Evolutionary conservation across 2,888 invertebrate genomes (phyloP).

Genomic region (Gnatocerus cornutus): DNA sequence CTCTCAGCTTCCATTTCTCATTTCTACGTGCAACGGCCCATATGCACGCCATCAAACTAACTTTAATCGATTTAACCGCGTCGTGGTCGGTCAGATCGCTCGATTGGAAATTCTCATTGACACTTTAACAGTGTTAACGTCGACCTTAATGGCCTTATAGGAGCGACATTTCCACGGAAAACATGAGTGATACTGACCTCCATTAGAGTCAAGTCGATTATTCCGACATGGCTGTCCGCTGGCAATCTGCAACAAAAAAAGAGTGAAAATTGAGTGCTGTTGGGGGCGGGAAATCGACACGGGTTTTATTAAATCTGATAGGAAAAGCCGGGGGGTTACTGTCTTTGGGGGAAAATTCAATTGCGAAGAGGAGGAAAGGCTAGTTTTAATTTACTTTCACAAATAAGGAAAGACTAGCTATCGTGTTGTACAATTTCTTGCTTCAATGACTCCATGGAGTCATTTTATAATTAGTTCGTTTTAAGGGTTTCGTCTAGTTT

Average conservation of each 20-base stretch:
- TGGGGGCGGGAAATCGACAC: slow-evolving; percentile 1
- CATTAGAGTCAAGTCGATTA: slow-evolving; percentile 27
- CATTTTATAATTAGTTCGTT: no score
- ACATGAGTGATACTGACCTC: slow-evolving; percentile 31
- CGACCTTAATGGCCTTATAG: slow-evolving; percentile 32
- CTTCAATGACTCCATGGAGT: no score
- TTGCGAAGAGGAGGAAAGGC: no score
- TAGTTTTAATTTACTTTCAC: no score
- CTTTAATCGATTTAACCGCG: slow-evolving; percentile 30
- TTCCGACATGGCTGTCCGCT: slow-evolving; percentile 6
- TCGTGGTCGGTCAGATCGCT: slow-evolving; percentile 10
- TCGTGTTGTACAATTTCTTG: no score
- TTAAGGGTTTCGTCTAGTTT: no score
- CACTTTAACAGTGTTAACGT: slow-evolving; percentile 38
- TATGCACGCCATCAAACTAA: slow-evolving; percentile 19
- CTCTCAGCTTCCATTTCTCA: neutral
- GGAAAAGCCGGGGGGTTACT: neutral
- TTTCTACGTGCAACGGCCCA: slow-evolving; percentile 3
- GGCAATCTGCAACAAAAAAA: slow-evolving; percentile 16
- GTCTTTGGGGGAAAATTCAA: neutral
- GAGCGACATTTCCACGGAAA: slow-evolving; percentile 4
- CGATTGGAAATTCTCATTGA: slow-evolving; percentile 43
- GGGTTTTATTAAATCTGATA: slow-evolving; percentile 1
- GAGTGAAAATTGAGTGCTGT: slow-evolving; percentile 7
- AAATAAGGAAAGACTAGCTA: no score